Base-by-base conservation (phyloP, 1,140 invertebrate genomes). In the Drosophila sechellia region DNA sequence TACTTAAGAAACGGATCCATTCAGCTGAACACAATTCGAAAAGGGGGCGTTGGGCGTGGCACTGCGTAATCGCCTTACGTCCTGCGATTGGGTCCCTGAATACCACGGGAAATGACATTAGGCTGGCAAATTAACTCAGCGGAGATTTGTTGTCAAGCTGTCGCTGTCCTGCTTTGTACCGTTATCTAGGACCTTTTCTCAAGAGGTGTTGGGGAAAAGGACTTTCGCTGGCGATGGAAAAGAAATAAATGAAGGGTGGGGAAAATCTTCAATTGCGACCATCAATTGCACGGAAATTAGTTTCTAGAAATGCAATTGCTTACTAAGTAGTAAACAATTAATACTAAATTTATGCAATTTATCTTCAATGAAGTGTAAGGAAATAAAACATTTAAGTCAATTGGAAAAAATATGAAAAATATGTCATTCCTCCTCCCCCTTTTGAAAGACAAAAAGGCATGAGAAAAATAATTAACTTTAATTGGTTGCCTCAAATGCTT, bases 91-190 rank as follows among this genome's bases (percentile, higher is more conserved):
- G 53, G 50, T 50, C 56, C 27, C 40, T 63, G 63, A 75, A 74
- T 75, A 39, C 43, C 65, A 64, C 22, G 54, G 79, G 65, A 79
- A 81, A 74, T 81, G 79, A 72, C 84, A 87, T 76, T 87, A 83
- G 79, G 70, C 79, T 64, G 75, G 71, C 58, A 83, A 86, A 87
- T 86, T 77, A 87, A 81, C 79, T 76, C 66, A 71, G 53, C 79
- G 49, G 64, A 76, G 79, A 86, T 87, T 87, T 87, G 75, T 76
- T 78, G 57, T 63, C 83, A 75, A 75, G 69, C 66, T 85, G 81
- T 58, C 72, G 50, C 37, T 52, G 70, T 75, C 50, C 56, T 63
- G 59, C 48, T 39, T 43, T 27, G 42, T 35, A 59, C 55, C 39
- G 34, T 55, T 68, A 55, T 17, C 64, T 17, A 25, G 48, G 69